Evolutionary conservation across 2,113 vertebrate species (phyloP).

Genomic region (Burhinus oedicnemus): DNA sequence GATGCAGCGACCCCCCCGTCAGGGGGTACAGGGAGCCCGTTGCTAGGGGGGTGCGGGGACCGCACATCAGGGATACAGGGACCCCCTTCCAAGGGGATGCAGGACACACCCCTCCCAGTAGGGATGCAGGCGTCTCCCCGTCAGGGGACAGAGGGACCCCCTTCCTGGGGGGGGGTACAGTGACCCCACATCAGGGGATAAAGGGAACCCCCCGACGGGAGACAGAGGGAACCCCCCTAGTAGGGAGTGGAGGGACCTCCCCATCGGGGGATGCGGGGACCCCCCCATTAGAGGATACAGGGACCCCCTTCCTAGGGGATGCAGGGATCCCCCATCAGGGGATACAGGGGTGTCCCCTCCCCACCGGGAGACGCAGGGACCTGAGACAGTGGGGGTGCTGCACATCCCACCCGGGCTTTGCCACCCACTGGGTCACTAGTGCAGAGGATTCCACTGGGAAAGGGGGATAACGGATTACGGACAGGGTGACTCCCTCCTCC

Average conservation of each 20-base stretch:
- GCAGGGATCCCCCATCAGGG: not conserved
- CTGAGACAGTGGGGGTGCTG: no score
- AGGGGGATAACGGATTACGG: not conserved
- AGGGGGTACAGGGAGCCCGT: no score
- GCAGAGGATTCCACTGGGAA: not conserved
- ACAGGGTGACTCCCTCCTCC: not conserved
- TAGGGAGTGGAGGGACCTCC: no score
- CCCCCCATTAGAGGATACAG: not conserved
- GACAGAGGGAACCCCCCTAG: not conserved
- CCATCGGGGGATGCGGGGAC: not conserved
- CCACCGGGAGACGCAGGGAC: no score
- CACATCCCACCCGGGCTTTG: not conserved
- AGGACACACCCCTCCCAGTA: not conserved
- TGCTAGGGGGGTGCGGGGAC: no score
- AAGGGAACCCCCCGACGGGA: no score
- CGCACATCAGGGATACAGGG: not conserved
- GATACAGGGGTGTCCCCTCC: not conserved
- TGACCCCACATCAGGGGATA: no score
- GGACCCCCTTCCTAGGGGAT: not conserved
- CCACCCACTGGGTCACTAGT: fast-evolving
- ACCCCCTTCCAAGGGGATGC: not conserved
- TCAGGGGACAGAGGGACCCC: not conserved
- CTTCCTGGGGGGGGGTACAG: not conserved
- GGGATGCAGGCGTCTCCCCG: no score
- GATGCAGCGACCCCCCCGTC: no score